A percentile compares a stretch with the other conserved stretches of the same genome.
Conservation (phyloP, 2,888 invertebrate genomes). For the Vandiemenella viatica region DNA sequence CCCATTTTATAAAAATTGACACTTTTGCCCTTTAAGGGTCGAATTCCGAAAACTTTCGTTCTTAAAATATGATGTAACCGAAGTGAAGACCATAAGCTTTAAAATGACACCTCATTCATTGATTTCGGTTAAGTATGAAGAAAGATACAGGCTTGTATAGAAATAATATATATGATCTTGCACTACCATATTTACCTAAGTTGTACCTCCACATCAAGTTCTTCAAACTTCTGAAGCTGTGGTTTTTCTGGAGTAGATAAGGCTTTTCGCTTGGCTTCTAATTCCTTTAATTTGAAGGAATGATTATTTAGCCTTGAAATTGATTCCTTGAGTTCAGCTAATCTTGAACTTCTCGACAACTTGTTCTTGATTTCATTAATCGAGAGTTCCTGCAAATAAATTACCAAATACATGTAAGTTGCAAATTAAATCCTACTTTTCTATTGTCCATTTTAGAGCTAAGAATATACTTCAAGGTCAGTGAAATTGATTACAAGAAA, state of each 20-base stretch:
- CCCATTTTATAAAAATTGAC: too few species aligned
- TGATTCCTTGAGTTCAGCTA: slow-evolving; percentile 53
- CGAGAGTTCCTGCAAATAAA: slow-evolving; percentile 37
- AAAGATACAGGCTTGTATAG: too few species aligned
- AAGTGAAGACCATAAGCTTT: not conserved
- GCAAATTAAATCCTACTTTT: too few species aligned
- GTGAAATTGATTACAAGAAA: too few species aligned
- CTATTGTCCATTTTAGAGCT: too few species aligned
- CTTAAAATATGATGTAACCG: too few species aligned
- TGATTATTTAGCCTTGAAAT: slow-evolving; percentile 48
- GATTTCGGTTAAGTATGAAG: too few species aligned
- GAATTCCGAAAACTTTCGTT: too few species aligned
- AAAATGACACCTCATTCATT: not conserved
- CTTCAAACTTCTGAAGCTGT: slow-evolving; percentile 50
- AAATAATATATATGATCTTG: not conserved
- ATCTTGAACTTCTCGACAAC: slow-evolving; percentile 48
- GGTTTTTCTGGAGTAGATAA: slow-evolving; percentile 25
- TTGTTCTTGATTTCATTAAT: slow-evolving; percentile 54
- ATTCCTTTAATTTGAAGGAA: slow-evolving; percentile 41
- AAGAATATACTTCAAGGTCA: too few species aligned
- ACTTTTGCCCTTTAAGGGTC: too few species aligned
- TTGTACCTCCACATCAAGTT: slow-evolving; percentile 60
- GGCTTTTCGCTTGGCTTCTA: slow-evolving; percentile 24
- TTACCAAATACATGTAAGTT: too few species aligned
- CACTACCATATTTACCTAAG: slow-evolving; percentile 40